phyloP scores from a whole-genome alignment of 2,797 vertebrate species.

The Tokudaia tokunoshimensis region DNA sequence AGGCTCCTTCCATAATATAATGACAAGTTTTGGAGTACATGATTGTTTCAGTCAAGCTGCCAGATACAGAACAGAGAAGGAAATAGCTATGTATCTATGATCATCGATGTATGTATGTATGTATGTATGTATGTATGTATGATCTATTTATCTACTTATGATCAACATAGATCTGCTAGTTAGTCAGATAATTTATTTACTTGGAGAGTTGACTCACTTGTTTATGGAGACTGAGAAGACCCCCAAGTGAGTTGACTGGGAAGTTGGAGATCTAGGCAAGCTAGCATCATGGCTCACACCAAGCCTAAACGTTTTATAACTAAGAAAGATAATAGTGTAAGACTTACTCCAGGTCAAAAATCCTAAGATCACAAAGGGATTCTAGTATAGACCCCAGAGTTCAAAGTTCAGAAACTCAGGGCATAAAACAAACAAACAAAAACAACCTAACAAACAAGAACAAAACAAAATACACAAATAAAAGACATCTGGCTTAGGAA shows the following conservation, averaged over 20 bases:
- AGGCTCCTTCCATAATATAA: not conserved
- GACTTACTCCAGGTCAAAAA: not conserved
- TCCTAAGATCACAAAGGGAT: not conserved
- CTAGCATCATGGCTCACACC: not conserved
- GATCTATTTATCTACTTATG: not conserved
- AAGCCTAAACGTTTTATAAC: not conserved
- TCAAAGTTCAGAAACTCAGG: not conserved
- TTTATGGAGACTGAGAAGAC: not conserved
- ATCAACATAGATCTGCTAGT: not conserved
- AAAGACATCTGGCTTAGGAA: not conserved
- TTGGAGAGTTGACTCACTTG: not conserved
- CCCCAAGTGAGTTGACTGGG: not conserved
- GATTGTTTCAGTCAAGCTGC: not conserved
- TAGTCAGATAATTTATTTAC: not conserved
- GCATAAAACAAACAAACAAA: not conserved
- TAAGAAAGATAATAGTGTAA: not conserved
- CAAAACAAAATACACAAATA: not conserved
- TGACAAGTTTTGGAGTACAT: not conserved
- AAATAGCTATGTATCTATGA: not conserved
- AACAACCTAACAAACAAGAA: not conserved
- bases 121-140: not conserved
- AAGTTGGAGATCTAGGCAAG: not conserved
- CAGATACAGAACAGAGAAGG: not conserved
- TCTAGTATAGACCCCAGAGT: not conserved
- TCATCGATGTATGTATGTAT: not conserved